Evolutionary conservation across 2,113 vertebrate genomes (phyloP).

Genomic region (Clarias macrocephalus): DNA sequence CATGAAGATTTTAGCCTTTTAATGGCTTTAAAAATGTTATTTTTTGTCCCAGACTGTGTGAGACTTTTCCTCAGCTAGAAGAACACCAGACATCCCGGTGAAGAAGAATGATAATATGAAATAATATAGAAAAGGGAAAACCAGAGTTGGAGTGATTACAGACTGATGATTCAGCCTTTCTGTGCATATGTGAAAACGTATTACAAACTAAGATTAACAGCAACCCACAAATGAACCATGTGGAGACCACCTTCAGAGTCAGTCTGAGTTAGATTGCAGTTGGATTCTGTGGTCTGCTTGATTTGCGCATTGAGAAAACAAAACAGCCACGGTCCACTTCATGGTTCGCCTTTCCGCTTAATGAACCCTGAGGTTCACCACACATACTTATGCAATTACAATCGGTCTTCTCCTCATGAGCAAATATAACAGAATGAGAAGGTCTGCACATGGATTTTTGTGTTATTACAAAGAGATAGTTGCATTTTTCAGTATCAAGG

Average conservation of each 20-base stretch:
- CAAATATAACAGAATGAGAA: neutral
- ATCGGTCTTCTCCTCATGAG: neutral
- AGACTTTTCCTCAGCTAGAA: neutral
- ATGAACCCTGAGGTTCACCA: neutral
- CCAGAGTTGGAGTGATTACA: neutral
- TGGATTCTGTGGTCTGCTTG: slow-evolving; percentile 4
- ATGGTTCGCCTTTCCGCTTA: neutral
- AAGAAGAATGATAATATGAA: neutral
- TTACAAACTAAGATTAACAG: neutral
- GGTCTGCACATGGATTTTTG: neutral
- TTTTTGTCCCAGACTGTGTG: neutral
- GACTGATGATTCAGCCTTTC: neutral
- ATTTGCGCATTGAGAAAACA: slow-evolving; percentile 20
- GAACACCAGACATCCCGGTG: neutral
- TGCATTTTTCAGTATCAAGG: neutral
- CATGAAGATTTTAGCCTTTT: no score
- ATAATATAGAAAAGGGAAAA: neutral
- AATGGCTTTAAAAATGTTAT: no score
- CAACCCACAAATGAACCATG: neutral
- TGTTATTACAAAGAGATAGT: neutral
- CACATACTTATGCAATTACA: neutral
- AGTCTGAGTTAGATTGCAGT: neutral
- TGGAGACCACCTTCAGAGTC: slow-evolving; percentile 11
- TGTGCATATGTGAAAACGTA: neutral
- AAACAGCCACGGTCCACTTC: neutral